These are phyloP conservation scores for Phyllotis vaccarum DNA, from an alignment of 2,797 vertebrate genomes.

Conservation along the genomic window DNA sequence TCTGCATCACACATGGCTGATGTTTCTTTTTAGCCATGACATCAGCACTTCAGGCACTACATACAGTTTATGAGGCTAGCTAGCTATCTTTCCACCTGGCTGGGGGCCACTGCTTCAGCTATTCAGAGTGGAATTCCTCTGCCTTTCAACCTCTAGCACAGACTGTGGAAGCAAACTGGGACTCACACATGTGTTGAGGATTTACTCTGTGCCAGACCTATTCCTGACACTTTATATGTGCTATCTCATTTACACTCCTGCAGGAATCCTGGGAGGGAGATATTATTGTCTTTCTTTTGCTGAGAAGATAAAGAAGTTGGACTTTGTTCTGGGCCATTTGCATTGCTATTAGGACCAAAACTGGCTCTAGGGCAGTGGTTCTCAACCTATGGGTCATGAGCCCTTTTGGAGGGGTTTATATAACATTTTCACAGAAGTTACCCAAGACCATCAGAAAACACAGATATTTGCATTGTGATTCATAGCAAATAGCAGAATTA, in stretches of 20 bases:
- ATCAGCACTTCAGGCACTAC: conserved; percentile 16
- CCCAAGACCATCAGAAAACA: background rate
- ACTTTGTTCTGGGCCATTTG: background rate
- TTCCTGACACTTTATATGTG: conserved; percentile 56
- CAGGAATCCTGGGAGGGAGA: conserved; percentile 56
- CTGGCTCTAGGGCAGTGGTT: background rate
- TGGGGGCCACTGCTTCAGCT: conserved; percentile 17
- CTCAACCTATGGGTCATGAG: background rate
- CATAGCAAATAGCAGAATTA: background rate
- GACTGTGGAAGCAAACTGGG: conserved; percentile 68
- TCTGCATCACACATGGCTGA: background rate
- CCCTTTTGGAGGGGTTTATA: background rate
- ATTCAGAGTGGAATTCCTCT: conserved; percentile 63
- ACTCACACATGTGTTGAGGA: conserved; percentile 68
- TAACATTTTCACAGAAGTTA: background rate
- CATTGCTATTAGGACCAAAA: background rate
- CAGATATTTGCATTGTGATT: background rate
- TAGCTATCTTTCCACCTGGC: conserved; percentile 28
- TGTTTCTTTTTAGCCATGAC: conserved; percentile 66
- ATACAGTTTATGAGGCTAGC: conserved; percentile 24
- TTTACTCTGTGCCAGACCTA: conserved; percentile 63
- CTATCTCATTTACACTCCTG: conserved; percentile 51
- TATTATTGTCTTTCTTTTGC: conserved; percentile 6
- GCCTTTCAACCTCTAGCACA: conserved; percentile 23
- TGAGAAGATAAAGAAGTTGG: conserved; percentile 39